Base-by-base conservation (phyloP, 92 coral and sea anemone genomes). In the Pocillopora meandrina region DNA sequence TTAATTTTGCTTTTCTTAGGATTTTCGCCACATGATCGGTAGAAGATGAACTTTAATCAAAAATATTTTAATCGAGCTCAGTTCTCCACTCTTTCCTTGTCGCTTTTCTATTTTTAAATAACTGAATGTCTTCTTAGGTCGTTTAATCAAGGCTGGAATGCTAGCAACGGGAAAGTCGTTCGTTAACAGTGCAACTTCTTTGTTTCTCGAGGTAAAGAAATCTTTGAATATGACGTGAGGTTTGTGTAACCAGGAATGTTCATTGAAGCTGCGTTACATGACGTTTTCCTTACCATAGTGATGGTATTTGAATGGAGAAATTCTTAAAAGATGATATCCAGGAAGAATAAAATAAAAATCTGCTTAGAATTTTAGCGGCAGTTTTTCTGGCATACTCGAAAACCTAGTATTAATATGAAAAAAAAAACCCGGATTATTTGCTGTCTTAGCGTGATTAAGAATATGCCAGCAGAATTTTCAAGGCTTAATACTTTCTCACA, bases 211-310 rank as follows among this genome's bases (percentile, higher is more conserved):
- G 73, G 17, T 33, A 70, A 1, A 8, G 55, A 70, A 34, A 70
- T 8, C 62, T 59, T 3, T 16, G 56, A 36, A 33, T 12, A 36
- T 70, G 35, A 35, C 74, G 42, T 70, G 74, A 70, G 74, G 55
- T 70, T 70, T 70, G 74, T 55, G 55, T 70, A 35, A 13, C 74
- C 74, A 35, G 74, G 74, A 70, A 16, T 70, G 74, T 70, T 70
- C 42, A 15, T 7, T 12, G 20, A 33, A 69, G 73, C 19, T 16
- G 15, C n/a, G 55, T 67, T 68, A 68, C 73, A 68, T 68, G 73
- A 68, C 47, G 73, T 56, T 33, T 34, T 18, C 84, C 20, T 17
- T 62, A 58, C 65, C 20, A 15, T 57, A 19, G 9, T 20, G 65
- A 80, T 62, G 67, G 72, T 56, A 69, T 69, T 57, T 68, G 17